Evolutionary conservation across 2,888 invertebrate genomes (phyloP), one percentile per base, ranked within the genome.

Genomic region (Elmis aenea): DNA sequence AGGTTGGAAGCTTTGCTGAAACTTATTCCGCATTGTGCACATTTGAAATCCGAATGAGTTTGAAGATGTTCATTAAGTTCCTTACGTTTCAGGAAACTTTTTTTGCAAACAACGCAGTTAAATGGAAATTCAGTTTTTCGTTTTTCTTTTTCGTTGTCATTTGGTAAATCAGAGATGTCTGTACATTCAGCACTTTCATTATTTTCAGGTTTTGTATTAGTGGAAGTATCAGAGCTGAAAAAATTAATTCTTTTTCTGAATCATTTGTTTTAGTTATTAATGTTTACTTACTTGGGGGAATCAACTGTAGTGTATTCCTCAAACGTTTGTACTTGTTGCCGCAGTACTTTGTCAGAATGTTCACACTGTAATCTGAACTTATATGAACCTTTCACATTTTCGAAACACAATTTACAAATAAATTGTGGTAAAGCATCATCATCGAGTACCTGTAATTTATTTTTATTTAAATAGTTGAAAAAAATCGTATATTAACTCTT

Each of bases 341-440:
- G 28, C 15, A 43, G 22, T 26, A 42, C 27, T 30, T 37, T 34
- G 8, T 51, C 46, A n/a, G 47, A 42, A 13, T 41, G 26, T 34
- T 49, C 47, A 32, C 51, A 52, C 27, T 45, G 39, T 12, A 38
- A 18, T 21, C 37, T 33, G 42, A 55, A 55, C 3, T 24, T 32
- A 26, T 49, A 45, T 2, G 37, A 42, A 12, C 22, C 47, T 6
- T 28, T 37, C 5, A 49, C 49, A 12, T 31, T 33, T 30, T 48
- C 34, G 32, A 38, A 10, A 23, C 55, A 55, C 18, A 8, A 32
- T 14, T 36, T 33, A 28, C 55, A 55, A 25, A 55, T 42, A 15
- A 28, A 33, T 25, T 47, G 45, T 5, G 52, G 47, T 11, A 42
- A 42, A 5, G 18, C 22, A 27, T 54, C 49, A 13, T 37, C 14